These are phyloP conservation scores for Lethocerus indicus DNA, from an alignment of 1,140 invertebrate genomes.

Conservation along the genomic window DNA sequence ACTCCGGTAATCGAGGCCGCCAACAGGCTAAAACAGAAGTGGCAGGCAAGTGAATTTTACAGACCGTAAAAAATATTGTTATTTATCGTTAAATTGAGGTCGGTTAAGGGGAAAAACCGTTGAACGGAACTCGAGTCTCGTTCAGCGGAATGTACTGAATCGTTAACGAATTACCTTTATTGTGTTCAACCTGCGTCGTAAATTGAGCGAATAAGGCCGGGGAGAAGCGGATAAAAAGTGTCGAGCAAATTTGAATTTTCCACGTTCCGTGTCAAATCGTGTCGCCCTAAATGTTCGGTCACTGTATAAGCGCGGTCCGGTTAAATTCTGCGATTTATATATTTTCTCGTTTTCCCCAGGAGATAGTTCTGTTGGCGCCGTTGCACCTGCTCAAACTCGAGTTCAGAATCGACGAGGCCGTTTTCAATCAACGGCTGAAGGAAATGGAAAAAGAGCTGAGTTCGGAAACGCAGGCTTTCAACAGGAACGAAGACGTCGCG, in stretches of 20 bases:
- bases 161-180: no score
- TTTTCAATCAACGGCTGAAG: slow-evolving; percentile 68
- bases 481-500: slow-evolving; percentile 66
- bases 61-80: no score
- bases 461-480: slow-evolving; percentile 67
- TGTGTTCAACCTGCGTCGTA: no score
- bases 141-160: no score
- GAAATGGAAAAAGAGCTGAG: slow-evolving; percentile 81
- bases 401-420: slow-evolving; percentile 68
- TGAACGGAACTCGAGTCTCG: no score
- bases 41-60: slow-evolving; percentile 34
- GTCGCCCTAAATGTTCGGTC: background rate
- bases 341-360: slow-evolving; percentile 22
- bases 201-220: no score
- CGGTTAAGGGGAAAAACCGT: no score
- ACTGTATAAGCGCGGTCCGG: background rate
- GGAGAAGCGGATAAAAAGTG: no score
- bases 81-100: no score
- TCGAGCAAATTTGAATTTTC: no score
- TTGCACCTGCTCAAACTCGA: slow-evolving; percentile 76
- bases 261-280: no score
- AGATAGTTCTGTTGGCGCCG: slow-evolving; percentile 59
- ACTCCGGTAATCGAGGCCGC: slow-evolving; percentile 47
- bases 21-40: slow-evolving; percentile 50
- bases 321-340: background rate